A percentile compares a stretch with the other conserved stretches of the same genome.
Evolutionary conservation across 2,797 vertebrate species (phyloP).

Genomic region (Staurois parvus): DNA sequence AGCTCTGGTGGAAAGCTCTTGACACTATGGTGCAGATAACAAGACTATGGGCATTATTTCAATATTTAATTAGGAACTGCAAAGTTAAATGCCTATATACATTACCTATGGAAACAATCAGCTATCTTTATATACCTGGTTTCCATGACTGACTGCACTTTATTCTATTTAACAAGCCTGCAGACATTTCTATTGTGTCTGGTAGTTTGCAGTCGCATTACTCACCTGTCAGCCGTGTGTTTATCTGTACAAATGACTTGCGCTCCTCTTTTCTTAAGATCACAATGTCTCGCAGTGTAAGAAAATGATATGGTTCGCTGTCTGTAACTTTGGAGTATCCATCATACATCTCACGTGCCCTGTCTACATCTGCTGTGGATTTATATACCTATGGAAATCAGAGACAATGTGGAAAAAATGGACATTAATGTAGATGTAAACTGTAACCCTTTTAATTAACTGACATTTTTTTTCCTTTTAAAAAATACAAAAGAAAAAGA

Average conservation of each 20-base stretch:
- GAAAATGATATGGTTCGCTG: slow-evolving; percentile 78
- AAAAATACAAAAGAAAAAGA: too few relatives aligned
- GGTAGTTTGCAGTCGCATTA: background rate
- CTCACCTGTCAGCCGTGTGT: slow-evolving; percentile 85
- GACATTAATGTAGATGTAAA: too few relatives aligned
- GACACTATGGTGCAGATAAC: too few relatives aligned
- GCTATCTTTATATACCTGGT: too few relatives aligned
- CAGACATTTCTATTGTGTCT: background rate
- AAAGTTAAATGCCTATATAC: too few relatives aligned
- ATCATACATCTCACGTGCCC: slow-evolving; percentile 84
- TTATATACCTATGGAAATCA: slow-evolving; percentile 81
- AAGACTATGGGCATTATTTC: too few relatives aligned
- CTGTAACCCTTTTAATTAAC: too few relatives aligned
- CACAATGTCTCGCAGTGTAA: slow-evolving; percentile 84
- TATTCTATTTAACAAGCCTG: background rate
- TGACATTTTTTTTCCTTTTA: too few relatives aligned
- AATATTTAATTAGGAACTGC: too few relatives aligned
- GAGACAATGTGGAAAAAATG: background rate
- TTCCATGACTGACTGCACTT: too few relatives aligned
- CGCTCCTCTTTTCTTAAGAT: slow-evolving; percentile 88
- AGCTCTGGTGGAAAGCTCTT: too few relatives aligned
- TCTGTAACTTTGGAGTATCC: slow-evolving; percentile 82
- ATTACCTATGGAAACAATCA: too few relatives aligned
- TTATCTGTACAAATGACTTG: slow-evolving; percentile 92
- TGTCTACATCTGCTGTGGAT: slow-evolving; percentile 87